A percentile compares a stretch with the other conserved stretches of the same genome.
phyloP scores from a whole-genome alignment of 2,113 vertebrate species.

The Crypturellus undulatus region DNA sequence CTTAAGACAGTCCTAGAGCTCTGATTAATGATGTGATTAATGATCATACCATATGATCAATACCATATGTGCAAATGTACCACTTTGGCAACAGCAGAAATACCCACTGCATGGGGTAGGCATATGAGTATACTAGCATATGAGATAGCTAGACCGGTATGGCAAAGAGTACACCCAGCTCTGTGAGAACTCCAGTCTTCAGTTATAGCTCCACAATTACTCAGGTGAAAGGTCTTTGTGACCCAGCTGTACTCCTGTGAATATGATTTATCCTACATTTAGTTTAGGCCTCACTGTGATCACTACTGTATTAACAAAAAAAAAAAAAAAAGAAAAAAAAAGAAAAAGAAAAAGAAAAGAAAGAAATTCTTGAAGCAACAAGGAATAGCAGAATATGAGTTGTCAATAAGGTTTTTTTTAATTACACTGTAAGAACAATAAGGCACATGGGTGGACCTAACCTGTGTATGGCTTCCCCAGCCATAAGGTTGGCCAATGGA shows the following conservation, averaged over 20 bases:
- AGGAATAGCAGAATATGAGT: background rate
- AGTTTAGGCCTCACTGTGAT: background rate
- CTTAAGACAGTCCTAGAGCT: background rate
- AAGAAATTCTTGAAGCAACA: background rate
- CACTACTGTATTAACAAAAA: background rate
- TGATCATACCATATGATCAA: background rate
- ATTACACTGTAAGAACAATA: background rate
- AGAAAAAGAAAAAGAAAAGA: too few relatives aligned
- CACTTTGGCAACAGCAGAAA: background rate
- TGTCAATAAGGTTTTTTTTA: background rate
- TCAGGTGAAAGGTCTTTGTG: background rate
- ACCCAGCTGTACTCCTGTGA: background rate
- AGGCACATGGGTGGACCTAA: background rate
- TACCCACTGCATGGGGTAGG: background rate
- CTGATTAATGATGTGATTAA: background rate
- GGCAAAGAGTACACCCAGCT: background rate
- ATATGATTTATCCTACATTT: background rate
- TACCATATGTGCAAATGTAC: background rate
- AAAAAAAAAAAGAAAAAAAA: background rate
- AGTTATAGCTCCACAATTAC: background rate
- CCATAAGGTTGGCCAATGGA: background rate
- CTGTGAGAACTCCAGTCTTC: background rate
- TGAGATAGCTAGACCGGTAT: background rate
- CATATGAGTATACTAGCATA: background rate
- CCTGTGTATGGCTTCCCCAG: background rate